These are phyloP conservation scores for Trichechus manatus DNA, from an alignment of 2,113 vertebrate genomes.

Conservation along the genomic window DNA sequence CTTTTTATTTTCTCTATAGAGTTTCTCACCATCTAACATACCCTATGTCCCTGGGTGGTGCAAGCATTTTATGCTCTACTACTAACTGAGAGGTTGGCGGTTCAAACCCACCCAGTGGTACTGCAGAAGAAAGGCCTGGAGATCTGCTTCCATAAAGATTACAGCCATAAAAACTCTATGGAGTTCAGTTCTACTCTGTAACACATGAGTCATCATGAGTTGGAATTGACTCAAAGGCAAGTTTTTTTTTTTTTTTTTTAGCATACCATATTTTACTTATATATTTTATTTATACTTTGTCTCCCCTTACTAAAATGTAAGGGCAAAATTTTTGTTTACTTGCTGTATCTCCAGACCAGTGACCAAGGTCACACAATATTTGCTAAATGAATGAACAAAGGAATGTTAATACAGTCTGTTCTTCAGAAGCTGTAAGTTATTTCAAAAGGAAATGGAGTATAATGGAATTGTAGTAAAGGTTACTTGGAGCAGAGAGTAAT, in stretches of 20 bases:
- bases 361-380: background rate
- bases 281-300: background rate
- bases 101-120: no score
- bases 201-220: background rate
- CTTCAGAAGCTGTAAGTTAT: background rate
- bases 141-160: no score
- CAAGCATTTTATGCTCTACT: no score
- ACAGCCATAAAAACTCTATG: no score
- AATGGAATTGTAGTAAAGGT: conserved; percentile 19
- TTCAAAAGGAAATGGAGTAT: conserved; percentile 40
- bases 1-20: background rate
- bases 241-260: background rate
- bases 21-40: background rate
- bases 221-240: background rate
- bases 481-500: background rate
- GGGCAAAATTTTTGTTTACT: background rate
- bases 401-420: background rate
- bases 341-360: background rate
- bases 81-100: no score
- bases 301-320: background rate
- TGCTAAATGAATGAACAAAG: conserved; percentile 32
- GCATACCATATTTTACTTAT: background rate
- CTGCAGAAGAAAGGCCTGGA: no score
- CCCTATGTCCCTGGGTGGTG: background rate
- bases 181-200: no score